Evolutionary conservation across 2,888 invertebrate species (phyloP), one percentile per base, ranked within the genome.

Genomic region (Physocephala rufipes): DNA sequence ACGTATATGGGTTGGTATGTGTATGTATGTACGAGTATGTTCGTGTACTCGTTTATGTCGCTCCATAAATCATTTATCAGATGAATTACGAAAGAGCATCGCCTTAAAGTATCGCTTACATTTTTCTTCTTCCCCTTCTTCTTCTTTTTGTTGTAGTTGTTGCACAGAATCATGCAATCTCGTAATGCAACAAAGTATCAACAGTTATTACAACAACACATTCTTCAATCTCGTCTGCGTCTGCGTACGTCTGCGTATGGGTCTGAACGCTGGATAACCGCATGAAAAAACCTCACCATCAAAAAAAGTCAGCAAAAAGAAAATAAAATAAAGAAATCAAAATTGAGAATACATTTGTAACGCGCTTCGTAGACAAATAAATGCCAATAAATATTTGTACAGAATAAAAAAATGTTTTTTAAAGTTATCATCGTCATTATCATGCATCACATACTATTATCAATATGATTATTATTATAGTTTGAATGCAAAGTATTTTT

Each of bases 311-410:
- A n/a, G 12, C 1, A n/a, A 24, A 58, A 24, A 3, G 21, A 62
- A 43, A 62, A 62, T 16, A 3, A 26, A 19, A 61, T 21, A 62
- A 62, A 19, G 21, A 62, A 43, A 19, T 21, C 15, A 62, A n/a
- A 62, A 45, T 43, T 9, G 43, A 30, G 43, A 36, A 43, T 43
- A 61, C 4, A 61, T 16, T 12, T 21, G 19, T 19, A 62, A 43
- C 62, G 43, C 12, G 62, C 19, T 30, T 28, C 43, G 5, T 19
- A 19, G n/a, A n/a, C 30, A 30, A 62, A 45, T 21, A 36, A 30
- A 59, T n/a, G 21, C 7, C 62, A 16, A 36, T 2, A 62, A 62
- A 62, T 43, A 43, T 21, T 21, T 3, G 62, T 21, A 21, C 12
- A 21, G 53, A 53, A 53, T n/a, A 21, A 9, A 53, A 53, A 53